Evolutionary conservation across 2,888 invertebrate species (phyloP), one percentile per base, ranked within the genome.

Genomic region (Nemapogon koenigi): DNA sequence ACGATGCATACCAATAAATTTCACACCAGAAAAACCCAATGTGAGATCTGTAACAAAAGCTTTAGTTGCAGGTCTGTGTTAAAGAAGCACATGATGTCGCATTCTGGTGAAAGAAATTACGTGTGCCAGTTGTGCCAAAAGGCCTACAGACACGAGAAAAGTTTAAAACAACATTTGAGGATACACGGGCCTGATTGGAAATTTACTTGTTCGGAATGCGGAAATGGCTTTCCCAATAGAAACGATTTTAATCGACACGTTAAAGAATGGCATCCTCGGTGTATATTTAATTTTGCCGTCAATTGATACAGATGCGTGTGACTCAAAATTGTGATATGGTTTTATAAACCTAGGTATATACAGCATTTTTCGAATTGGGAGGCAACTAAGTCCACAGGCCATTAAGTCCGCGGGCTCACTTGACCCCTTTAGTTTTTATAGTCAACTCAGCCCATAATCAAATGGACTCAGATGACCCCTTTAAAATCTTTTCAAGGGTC

Each of bases 141-240:
- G 43, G 62, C 75, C 0, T 83, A 82, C 35, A 69, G 73, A 36
- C 75, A 79, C 28, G 73, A 76, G 46, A 75, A 63, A 41, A 69
- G 62, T 35, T 46, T 72, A 47, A 63, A 57, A 13, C 61, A 76
- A 16, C 83, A 83, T 41, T 53, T 75, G 52, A 55, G 62, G 2
- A 40, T 44, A 0, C 47, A 51, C 15, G 54, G 48, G 1, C 53
- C 53, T 0, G 49, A 52, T 16, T 48, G 38, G 8, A 60, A 58
- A 37, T 56, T 61, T 4, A 50, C 49, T 4, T 67, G 67, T 37
- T 46, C 58, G 0, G 58, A 62, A 6, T 69, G 68, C 38, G 62
- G 58, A 0, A 59, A 37, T 16, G 53, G 53, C 0, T 62, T 55
- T 57, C 37, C 52, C 0, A 61, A 46, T 43, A 50, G 54, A 26